Percentiles rank a stretch among this genome's conserved stretches.
Conservation (phyloP, 2,888 invertebrate species). For the Aphodius granarius region DNA sequence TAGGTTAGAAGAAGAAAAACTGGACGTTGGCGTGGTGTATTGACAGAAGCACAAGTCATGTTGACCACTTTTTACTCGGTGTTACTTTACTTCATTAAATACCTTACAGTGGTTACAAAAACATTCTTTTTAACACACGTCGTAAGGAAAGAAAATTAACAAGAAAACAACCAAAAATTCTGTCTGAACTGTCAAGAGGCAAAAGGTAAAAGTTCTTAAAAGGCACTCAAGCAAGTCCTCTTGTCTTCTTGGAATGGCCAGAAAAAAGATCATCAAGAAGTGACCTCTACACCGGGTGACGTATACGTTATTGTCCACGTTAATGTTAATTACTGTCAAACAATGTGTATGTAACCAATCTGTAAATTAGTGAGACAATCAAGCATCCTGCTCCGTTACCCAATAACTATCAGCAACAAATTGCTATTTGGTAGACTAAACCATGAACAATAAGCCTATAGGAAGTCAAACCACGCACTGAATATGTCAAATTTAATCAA, state of each 20-base stretch:
- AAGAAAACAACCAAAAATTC: not conserved
- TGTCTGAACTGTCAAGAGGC: not conserved
- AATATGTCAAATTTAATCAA: too few relatives aligned
- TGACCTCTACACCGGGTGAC: not conserved
- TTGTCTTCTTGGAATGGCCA: not conserved
- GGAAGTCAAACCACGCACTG: too few relatives aligned
- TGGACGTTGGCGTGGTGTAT: not conserved
- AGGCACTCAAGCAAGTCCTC: not conserved
- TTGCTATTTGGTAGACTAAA: not conserved
- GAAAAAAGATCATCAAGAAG: not conserved
- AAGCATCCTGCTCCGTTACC: not conserved
- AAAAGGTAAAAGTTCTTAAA: not conserved
- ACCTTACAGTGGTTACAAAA: too few relatives aligned
- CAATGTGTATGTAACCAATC: not conserved
- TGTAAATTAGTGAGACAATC: not conserved
- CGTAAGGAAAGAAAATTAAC: not conserved
- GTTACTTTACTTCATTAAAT: too few relatives aligned
- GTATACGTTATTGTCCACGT: not conserved
- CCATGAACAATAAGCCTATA: not conserved
- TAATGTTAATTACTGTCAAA: not conserved
- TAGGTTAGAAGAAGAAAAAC: not conserved
- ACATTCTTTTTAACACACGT: not conserved
- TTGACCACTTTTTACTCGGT: too few relatives aligned
- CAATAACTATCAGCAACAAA: not conserved
- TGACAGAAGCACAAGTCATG: too few relatives aligned